Base-by-base conservation (phyloP, 2,113 vertebrate species). In the Plecotus auritus region DNA sequence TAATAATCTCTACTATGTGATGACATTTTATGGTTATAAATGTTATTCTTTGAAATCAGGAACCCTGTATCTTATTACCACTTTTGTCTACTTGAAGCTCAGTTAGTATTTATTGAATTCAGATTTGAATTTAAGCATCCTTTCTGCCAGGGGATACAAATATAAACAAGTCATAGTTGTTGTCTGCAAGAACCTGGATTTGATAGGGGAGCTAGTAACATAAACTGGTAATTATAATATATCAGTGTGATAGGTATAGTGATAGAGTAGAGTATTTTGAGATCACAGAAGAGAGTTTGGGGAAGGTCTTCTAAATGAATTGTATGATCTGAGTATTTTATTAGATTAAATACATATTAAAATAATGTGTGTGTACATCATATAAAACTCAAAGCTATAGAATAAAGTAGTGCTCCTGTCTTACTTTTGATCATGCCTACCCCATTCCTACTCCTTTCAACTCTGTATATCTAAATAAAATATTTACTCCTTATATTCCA, bases 31-130 rank as follows among this genome's bases (percentile, higher is more conserved):
- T 82, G 51, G 81, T 51, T 70, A 73, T 69, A 76, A 94, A 89
- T 54, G 42, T 88, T 90, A 37, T 51, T 94, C 74, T 93, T 94
- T 88, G 78, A 95, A 96, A 72, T 93, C 70, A 69, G 80, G 77
- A 72, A 32, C 56, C 64, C 51, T 84, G 49, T 80, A 32, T 91
- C 37, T 94, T 74, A 64, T 66, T 73, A 73, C 40, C 74, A 35
- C 67, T 90, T 91, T 88, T 77, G 45, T 67, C 45, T 80, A 30
- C 61, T 77, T 85, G 35, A 56, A 96, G 40, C 61, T 93, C 67
- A 88, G 56, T 80, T 92, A 88, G 61, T 90, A 92, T 77, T 93
- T 93, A 35, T 73, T 84, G 77, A 93, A 70, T 94, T 95, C 40
- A 95, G 37, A 85, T 78, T 92, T 88, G 51, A 92, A 94, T 92